These are phyloP conservation scores for Leptosomus discolor DNA, from an alignment of 2,113 vertebrate species.

Conservation along the genomic window DNA sequence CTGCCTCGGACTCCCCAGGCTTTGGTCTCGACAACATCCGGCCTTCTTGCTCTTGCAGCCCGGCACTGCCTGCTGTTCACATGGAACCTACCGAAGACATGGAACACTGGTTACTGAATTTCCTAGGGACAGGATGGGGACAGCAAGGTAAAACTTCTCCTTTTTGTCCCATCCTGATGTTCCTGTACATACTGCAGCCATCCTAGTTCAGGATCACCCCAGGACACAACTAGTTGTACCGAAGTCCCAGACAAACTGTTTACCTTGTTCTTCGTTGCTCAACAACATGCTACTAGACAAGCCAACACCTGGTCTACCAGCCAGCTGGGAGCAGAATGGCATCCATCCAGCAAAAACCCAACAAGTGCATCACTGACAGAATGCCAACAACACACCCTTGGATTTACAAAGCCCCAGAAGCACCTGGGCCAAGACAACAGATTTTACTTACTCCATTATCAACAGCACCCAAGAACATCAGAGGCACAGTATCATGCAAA, in stretches of 20 bases:
- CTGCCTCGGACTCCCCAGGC: slow-evolving; percentile 88
- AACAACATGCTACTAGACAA: neutral
- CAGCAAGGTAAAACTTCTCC: neutral
- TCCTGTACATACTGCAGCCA: neutral
- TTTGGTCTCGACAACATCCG: slow-evolving; percentile 90
- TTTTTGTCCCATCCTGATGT: neutral
- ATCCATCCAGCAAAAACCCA: neutral
- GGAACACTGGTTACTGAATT: neutral
- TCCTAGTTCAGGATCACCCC: neutral
- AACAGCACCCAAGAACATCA: neutral
- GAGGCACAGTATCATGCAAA: neutral
- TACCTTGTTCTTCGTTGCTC: neutral
- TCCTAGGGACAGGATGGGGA: neutral
- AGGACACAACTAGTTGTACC: neutral
- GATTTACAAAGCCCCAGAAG: neutral
- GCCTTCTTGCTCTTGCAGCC: neutral
- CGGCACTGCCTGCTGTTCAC: neutral
- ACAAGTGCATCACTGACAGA: neutral
- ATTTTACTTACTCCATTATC: neutral
- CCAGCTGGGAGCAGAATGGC: neutral
- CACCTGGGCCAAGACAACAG: neutral
- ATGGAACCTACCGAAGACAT: neutral
- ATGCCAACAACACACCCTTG: neutral
- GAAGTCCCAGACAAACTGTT: neutral
- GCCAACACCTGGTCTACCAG: neutral